Base-by-base conservation (phyloP, 1,140 invertebrate genomes). In the Gonioctena quinquepunctata region DNA sequence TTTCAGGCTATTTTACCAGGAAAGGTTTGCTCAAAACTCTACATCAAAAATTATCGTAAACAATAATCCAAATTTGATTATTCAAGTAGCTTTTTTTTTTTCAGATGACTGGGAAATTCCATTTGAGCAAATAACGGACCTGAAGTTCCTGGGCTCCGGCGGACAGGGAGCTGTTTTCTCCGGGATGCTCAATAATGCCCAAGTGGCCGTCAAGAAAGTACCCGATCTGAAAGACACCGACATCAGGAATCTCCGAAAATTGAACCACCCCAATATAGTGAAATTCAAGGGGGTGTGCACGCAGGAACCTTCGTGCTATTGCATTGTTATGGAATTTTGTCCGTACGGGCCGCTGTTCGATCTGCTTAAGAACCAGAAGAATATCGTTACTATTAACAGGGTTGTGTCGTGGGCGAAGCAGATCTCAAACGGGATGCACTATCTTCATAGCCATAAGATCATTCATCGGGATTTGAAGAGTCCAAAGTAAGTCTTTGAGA, bases 301-400 rank as follows among this genome's bases (percentile, higher is more conserved):
- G 0, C 91, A 96, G 80, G 89, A 94, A n/a, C 96, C 96, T 2
- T 66, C 63, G 16, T 94, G 92, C 78, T 98, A 93, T 81, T 98
- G 96, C 83, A 95, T 99, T 75, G 91, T 99, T 18, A 99, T 99
- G 97, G 97, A 99, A 82, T 99, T 91, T 84, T 99, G 97, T 83
- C 95, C 96, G 2, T 94, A 95, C 81, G 97, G 97, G 8, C 93
- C 96, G 28, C 86, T 99, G 16, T 98, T 96, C 80, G 94, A 97
- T 80, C 88, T 97, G 73, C 86, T 99, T 4, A 90, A 91, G 76
- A 92, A 78, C 50, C 79, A 81, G 90, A 92, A 66, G 88, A 91
- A 81, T 77, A 88, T 90, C 66, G 92, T 99, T 75, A 90, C 94
- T 52, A 96, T 96, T 6, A 86, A 88, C 33, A 89, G 93, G 79